A percentile compares a stretch with the other conserved stretches of the same genome.
phyloP scores from a whole-genome alignment of 2,797 vertebrate species.

The Odontamblyopus rebecca region DNA sequence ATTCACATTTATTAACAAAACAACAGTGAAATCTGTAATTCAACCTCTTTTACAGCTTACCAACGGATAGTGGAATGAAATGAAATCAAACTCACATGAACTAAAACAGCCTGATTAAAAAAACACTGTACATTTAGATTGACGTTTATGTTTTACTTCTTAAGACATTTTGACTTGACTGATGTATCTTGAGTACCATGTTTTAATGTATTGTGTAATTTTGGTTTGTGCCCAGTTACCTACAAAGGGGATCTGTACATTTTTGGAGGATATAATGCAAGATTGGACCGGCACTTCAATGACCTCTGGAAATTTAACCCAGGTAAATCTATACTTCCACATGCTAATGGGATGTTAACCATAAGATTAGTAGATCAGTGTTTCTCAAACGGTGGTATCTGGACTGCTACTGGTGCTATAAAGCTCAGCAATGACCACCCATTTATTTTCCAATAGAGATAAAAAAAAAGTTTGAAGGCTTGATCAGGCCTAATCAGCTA shows the following conservation, averaged over 20 bases:
- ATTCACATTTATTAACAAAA: too few species aligned
- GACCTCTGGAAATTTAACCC: conserved; percentile 99
- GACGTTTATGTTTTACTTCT: too few species aligned
- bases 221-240: conserved; percentile 77
- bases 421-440: too few species aligned
- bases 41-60: neutral
- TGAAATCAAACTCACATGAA: neutral
- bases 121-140: too few species aligned
- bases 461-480: too few species aligned
- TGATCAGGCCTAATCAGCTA: too few species aligned
- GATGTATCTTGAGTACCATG: neutral
- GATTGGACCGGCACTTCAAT: conserved; percentile 94
- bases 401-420: too few species aligned
- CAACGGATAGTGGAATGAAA: neutral
- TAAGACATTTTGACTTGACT: too few species aligned
- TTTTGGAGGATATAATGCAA: conserved; percentile 98
- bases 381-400: too few species aligned
- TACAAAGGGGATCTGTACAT: conserved; percentile 95
- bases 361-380: neutral
- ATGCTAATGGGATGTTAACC: neutral
- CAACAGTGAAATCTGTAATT: too few species aligned
- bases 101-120: neutral
- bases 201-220: neutral
- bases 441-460: too few species aligned
- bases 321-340: conserved; percentile 73